Evolutionary conservation across 92 coral and sea anemone species (phyloP).

Genomic region (Montipora capitata): DNA sequence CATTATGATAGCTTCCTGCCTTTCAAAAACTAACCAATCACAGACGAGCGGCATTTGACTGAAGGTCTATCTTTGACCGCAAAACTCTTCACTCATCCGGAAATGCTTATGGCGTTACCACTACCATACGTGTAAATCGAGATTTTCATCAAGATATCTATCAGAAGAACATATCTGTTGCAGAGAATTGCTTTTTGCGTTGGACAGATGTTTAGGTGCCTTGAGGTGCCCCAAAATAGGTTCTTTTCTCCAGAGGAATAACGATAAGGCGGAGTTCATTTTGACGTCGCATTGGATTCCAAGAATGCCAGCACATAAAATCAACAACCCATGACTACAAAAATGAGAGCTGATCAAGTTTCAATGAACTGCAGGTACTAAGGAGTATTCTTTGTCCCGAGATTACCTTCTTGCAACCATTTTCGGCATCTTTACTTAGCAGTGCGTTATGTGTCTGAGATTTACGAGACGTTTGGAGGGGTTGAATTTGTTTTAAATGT

Average conservation of each 20-base stretch:
- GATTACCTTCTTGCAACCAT: background rate
- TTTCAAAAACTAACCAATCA: conserved; percentile 79
- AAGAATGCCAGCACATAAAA: conserved; percentile 77
- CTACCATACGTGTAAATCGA: conserved; percentile 28
- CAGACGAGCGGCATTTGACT: conserved; percentile 72
- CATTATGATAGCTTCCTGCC: conserved; percentile 91
- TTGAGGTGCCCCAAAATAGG: background rate
- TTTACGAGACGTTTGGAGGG: background rate
- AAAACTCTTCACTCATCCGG: conserved; percentile 53
- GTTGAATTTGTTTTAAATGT: conserved; percentile 21
- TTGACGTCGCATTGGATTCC: conserved; percentile 57
- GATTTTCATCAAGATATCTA: conserved; percentile 25
- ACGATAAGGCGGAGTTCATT: conserved; percentile 64
- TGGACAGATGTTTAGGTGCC: background rate
- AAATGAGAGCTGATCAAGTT: conserved; percentile 51
- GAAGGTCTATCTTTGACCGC: conserved; percentile 37
- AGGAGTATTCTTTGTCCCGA: conserved; percentile 9
- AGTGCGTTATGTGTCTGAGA: background rate
- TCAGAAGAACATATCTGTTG: background rate
- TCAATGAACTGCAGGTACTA: conserved; percentile 38
- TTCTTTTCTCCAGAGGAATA: conserved; percentile 1
- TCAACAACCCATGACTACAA: conserved; percentile 65
- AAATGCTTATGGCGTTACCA: conserved; percentile 20
- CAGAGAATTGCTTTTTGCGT: background rate
- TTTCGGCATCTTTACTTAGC: background rate